A percentile compares a stretch with the other conserved stretches of the same genome.
These are phyloP conservation scores for Mionectes macconnelli DNA, from an alignment of 2,113 vertebrate species.

Conservation along the genomic window DNA sequence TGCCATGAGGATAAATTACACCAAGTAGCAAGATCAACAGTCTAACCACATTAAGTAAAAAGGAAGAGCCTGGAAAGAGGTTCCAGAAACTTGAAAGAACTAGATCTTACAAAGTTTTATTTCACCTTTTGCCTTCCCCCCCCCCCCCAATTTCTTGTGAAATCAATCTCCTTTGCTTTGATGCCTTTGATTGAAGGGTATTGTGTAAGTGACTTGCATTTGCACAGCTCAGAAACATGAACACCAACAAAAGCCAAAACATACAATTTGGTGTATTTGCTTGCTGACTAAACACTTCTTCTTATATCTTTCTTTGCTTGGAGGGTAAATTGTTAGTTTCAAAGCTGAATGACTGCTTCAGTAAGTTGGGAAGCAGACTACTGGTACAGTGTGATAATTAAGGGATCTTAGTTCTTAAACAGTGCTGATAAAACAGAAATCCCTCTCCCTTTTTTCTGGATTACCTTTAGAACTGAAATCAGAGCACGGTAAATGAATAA, in stretches of 20 bases:
- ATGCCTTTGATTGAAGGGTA: slow-evolving; percentile 37
- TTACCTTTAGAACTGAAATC: slow-evolving; percentile 73
- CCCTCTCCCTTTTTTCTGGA: slow-evolving; percentile 66
- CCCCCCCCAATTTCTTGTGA: not conserved
- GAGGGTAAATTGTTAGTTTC: slow-evolving; percentile 65
- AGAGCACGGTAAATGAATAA: slow-evolving; percentile 71
- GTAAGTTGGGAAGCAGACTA: slow-evolving; percentile 59
- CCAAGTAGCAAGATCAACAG: not conserved
- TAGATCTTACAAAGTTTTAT: not conserved
- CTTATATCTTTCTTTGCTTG: slow-evolving; percentile 8
- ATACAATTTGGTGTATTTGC: slow-evolving; percentile 41
- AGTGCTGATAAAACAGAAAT: slow-evolving; percentile 75
- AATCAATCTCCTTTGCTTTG: slow-evolving; percentile 28
- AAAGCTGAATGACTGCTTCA: slow-evolving; percentile 59
- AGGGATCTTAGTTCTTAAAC: slow-evolving; percentile 71
- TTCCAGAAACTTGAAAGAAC: not conserved
- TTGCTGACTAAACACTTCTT: slow-evolving; percentile 57
- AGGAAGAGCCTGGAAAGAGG: not conserved
- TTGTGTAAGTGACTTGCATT: not conserved
- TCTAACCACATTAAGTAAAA: not conserved
- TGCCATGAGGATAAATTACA: not conserved
- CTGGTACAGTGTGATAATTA: slow-evolving; percentile 65
- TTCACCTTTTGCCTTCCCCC: not conserved
- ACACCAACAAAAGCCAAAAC: slow-evolving; percentile 28
- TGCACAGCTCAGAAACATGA: not conserved